Evolutionary conservation across 2,888 invertebrate genomes (phyloP), one percentile per base, ranked within the genome.

Genomic region (Ischnus inquisitorius): DNA sequence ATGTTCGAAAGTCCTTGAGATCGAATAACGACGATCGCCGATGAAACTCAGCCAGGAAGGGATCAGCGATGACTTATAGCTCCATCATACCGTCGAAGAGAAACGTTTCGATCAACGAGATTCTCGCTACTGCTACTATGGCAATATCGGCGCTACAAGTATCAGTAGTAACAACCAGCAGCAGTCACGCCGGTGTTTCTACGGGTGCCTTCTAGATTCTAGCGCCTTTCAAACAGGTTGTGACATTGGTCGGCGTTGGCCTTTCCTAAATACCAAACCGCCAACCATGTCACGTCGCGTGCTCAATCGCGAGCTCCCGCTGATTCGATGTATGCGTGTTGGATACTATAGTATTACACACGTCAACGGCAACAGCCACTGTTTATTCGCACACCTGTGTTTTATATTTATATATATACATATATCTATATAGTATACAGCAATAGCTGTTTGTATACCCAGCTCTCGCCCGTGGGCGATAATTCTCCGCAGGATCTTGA

Each of bases 231-330:
- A 90, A 93, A 92, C 92, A 91, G 91, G 91, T 92, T 93, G 92
- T 93, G 92, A 93, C 93, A 93, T 93, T 93, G 93, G 90, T 92
- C 90, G 90, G 87, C 67, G 86, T 90, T 92, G 92, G 93, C 93
- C 93, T 93, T 92, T 93, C 93, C 92, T 92, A 93, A 93, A 93
- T 93, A 93, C 93, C 93, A 92, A 92, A 90, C 92, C 90, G 91
- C 91, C 92, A 92, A 92, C 90, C 92, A 89, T 91, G 92, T 92
- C 92, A 90, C 89, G 91, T 89, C 89, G 88, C 88, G 88, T 90
- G 88, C 87, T 90, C 87, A 88, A 88, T 85, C 86, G 71, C 87
- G 84, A 48, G 71, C 82, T 82, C 54, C 57, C 41, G 68, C 12
- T 46, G 78, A 71, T 69, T 12, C 41, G 62, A 54, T 51, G 65